Conservation (phyloP, 2,888 invertebrate species). For the Panopea generosa region DNA sequence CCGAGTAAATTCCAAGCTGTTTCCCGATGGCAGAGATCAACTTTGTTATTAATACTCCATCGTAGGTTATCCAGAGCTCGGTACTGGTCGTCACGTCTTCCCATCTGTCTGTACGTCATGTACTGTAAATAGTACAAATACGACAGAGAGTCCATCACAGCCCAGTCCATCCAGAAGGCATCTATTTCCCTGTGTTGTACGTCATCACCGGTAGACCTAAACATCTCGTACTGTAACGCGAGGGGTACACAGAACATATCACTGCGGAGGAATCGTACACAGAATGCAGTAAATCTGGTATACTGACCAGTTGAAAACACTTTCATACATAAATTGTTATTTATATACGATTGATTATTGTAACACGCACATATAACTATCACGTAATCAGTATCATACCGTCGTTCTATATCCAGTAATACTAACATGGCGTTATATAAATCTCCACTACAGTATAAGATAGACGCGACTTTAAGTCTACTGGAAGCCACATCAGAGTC, state of each 20-base stretch:
- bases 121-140: conserved; percentile 27
- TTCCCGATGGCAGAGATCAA: conserved; percentile 16
- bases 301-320: too few species aligned
- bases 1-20: conserved; percentile 27
- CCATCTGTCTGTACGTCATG: conserved; percentile 22
- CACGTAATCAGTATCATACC: too few species aligned
- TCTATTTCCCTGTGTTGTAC: background rate
- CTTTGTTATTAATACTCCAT: background rate
- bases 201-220: background rate
- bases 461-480: conserved; percentile 4
- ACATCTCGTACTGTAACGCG: conserved; percentile 7
- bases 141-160: conserved; percentile 19
- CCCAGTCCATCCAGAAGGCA: conserved; percentile 14
- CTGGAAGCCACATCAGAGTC: background rate
- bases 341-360: too few species aligned
- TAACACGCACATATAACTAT: too few species aligned
- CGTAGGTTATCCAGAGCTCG: background rate
- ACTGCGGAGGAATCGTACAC: too few species aligned
- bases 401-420: background rate
- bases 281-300: too few species aligned
- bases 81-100: background rate
- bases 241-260: background rate
- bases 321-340: too few species aligned
- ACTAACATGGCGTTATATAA: background rate
- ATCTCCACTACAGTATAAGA: conserved; percentile 5